Base-by-base conservation (phyloP, 2,113 vertebrate genomes). In the Gasterosteus nipponicus region DNA sequence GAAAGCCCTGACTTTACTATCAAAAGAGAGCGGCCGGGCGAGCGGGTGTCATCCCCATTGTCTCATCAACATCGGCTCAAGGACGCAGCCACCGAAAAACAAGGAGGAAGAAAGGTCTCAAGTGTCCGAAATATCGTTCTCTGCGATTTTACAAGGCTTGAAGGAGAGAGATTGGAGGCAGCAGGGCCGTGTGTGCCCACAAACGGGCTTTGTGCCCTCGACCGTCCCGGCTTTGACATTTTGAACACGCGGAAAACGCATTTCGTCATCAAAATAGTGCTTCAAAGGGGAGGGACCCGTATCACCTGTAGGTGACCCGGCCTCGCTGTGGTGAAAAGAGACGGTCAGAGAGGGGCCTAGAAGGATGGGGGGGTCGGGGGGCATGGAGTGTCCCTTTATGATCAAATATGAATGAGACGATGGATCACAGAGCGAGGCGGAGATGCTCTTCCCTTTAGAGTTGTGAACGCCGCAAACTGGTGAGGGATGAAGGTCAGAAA, bases 1-100 rank as follows among this genome's bases (percentile, higher is more conserved):
- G 85, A 89, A 92, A 91, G 86, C 85, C 82, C 74, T 10, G 85
- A 80, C 79, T 89, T 92, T 84, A 89, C 70, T 68, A 80, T 92
- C 88, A 90, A 91, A 92, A 76, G 76, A 78, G 61, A 33, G 82
- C 64, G 82, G 80, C 39, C 9, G 83, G 83, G 75, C 0, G 58
- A 77, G 64, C 7, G 38, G 69, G 86, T 87, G 89, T 89, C 85
- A 86, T 75, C 81, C 33, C 31, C 12, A 61, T 53, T 67, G 81
- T 83, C 77, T 89, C 87, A 91, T 88, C 88, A 90, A 81, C 46
- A 29, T 26, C 15, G 78, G 86, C 78, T 86, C 77, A 87, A 83
- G 80, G 31, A 69, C 47, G 18, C 61, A 81, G 80, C 78, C 69
- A 46, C 46, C 81, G 67, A 62, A 82, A 86, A 69, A 81, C 54